Evolutionary conservation across 2,888 invertebrate genomes (phyloP).

Genomic region (Pachycephus smyrnensis): DNA sequence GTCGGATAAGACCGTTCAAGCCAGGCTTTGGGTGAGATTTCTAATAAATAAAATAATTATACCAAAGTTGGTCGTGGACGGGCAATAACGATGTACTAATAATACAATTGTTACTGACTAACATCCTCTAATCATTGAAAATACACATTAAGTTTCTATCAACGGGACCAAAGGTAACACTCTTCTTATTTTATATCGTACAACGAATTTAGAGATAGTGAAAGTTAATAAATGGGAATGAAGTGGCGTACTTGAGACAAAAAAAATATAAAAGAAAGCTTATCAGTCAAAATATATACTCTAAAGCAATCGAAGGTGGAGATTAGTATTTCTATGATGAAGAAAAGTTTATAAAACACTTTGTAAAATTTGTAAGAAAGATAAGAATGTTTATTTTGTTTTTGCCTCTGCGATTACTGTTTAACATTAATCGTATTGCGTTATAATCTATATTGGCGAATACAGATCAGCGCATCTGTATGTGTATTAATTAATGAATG

Average conservation of each 20-base stretch:
- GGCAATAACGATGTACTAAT: constrained; percentile 30
- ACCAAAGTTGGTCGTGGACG: constrained; percentile 39
- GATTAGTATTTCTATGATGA: background rate
- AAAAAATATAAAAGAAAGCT: background rate
- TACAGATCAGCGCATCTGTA: background rate
- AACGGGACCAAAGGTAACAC: constrained; percentile 63
- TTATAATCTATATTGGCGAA: background rate
- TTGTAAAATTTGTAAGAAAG: constrained; percentile 2
- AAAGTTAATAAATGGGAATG: constrained; percentile 13
- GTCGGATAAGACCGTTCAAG: constrained; percentile 22
- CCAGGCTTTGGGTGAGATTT: constrained; percentile 26
- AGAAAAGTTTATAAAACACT: background rate
- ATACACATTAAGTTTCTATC: constrained; percentile 58
- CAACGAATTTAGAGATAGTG: constrained; percentile 44
- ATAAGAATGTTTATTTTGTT: background rate
- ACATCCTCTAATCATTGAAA: constrained; percentile 50
- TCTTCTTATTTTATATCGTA: constrained; percentile 51
- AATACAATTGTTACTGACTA: constrained; percentile 34
- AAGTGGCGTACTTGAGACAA: background rate
- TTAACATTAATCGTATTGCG: background rate
- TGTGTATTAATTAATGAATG: background rate
- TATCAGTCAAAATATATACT: constrained; percentile 1
- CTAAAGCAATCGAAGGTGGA: background rate
- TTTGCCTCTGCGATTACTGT: background rate
- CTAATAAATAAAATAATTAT: constrained; percentile 19